These are phyloP conservation scores for Petrocephalus zakoni DNA, from an alignment of 2,113 vertebrate species.

Conservation along the genomic window DNA sequence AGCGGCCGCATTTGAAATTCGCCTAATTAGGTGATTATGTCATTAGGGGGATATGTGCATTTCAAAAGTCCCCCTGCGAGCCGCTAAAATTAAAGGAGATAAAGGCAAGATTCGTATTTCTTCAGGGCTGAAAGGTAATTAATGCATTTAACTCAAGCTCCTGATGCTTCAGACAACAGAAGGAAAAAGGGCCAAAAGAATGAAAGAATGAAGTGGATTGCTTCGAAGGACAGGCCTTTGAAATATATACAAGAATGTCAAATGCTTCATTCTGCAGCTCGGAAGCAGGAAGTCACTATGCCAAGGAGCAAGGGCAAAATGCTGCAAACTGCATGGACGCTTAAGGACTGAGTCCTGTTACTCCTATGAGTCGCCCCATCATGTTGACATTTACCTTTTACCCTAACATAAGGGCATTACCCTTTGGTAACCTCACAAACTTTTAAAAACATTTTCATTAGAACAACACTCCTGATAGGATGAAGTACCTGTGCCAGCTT, in stretches of 20 bases:
- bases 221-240: constrained; percentile 78
- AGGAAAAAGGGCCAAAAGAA: constrained; percentile 45
- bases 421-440: neutral
- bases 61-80: constrained; percentile 71
- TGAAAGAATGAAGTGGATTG: constrained; percentile 68
- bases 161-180: constrained; percentile 68
- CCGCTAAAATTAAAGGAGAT: constrained; percentile 75
- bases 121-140: constrained; percentile 75
- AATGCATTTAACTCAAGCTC: constrained; percentile 80
- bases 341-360: constrained; percentile 37
- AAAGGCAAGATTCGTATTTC: constrained; percentile 60
- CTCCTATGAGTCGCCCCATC: neutral
- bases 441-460: neutral
- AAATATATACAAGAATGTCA: constrained; percentile 74
- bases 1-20: constrained; percentile 71
- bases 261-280: constrained; percentile 66
- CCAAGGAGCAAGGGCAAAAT: constrained; percentile 47
- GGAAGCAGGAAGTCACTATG: constrained; percentile 46
- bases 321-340: constrained; percentile 36
- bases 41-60: constrained; percentile 72
- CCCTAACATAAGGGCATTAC: constrained; percentile 15
- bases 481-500: neutral
- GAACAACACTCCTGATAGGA: neutral
- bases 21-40: constrained; percentile 94
- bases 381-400: neutral